These are phyloP conservation scores for Labeo calbasu DNA, from an alignment of 2,797 vertebrate genomes.

Conservation along the genomic window DNA sequence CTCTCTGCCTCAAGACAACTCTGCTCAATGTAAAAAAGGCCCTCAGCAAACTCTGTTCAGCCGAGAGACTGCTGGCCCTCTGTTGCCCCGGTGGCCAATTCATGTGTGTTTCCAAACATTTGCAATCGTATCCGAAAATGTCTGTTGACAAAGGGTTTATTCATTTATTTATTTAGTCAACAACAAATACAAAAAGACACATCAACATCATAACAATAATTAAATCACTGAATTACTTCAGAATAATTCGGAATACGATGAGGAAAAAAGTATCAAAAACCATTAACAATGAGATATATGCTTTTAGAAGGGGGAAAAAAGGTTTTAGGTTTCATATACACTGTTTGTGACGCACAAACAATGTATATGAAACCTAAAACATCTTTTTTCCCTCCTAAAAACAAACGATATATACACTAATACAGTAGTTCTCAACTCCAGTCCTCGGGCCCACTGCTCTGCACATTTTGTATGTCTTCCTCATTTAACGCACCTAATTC, in stretches of 20 bases:
- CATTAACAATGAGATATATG: background rate
- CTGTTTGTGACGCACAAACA: too few species aligned
- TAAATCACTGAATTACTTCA: background rate
- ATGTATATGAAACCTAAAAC: too few species aligned
- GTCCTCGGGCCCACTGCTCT: too few species aligned
- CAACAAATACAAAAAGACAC: background rate
- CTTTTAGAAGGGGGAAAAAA: background rate
- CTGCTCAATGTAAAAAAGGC: slow-evolving; percentile 64
- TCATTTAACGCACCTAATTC: too few species aligned
- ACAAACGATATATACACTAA: too few species aligned
- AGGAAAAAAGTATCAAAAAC: background rate
- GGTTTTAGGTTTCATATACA: too few species aligned
- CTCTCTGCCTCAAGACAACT: slow-evolving; percentile 67
- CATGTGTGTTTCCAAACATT: slow-evolving; percentile 10
- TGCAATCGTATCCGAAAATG: background rate
- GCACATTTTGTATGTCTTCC: too few species aligned
- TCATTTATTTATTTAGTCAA: background rate
- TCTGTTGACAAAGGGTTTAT: background rate
- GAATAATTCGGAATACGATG: background rate
- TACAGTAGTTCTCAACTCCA: too few species aligned
- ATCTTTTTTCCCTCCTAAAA: too few species aligned
- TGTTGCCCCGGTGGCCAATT: background rate
- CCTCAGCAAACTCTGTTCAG: slow-evolving; percentile 63
- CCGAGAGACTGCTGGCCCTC: slow-evolving; percentile 35
- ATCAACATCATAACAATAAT: background rate